Base-by-base conservation (phyloP, 1,140 invertebrate species). In the Drosophila tani region DNA sequence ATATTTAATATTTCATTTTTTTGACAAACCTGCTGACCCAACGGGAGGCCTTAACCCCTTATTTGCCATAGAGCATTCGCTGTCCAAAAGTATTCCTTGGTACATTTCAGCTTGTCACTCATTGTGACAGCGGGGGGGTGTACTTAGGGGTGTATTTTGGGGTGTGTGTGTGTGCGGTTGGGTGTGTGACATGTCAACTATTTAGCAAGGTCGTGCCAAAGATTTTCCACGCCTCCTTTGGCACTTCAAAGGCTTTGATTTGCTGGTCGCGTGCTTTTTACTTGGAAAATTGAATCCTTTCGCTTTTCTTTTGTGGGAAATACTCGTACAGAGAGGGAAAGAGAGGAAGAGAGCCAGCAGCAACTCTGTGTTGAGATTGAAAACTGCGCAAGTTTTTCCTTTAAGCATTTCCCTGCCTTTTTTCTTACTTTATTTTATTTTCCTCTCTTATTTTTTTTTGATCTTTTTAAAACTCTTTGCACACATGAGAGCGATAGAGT, bases 191-290 rank as follows among this genome's bases (percentile, higher is more conserved):
- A 77, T 68, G 73, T 59, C 71, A 76, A 76, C 74, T 76, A 76
- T 76, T 76, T 76, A 53, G 74, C 70, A 74, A 74, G 70, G 70
- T 74, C 70, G 70, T 51, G 57, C 9, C 41, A 79, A 50, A 11
- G 57, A 49, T 58, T 56, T 27, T 57, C 56, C 49, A 21, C 32
- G 32, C 53, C 47, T 56, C n/a, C 15, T 38, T 45, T 35, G 51
- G 46, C 55, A 81, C 75, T 82, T 87, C 81, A 88, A 87, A 90
- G 84, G 59, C 81, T 88, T 90, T 88, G 85, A 88, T 88, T 88
- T 88, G 58, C 64, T 60, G 68, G 79, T 68, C 76, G 58, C 68
- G 62, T 75, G 24, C 47, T 69, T 70, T 69, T 56, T 70, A 70
- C 68, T 60, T 56, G 24, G 45, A 55, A 76, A 90, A 88, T 88